Evolutionary conservation across 1,140 invertebrate genomes (phyloP).

Genomic region (Mizuhopecten yessoensis): DNA sequence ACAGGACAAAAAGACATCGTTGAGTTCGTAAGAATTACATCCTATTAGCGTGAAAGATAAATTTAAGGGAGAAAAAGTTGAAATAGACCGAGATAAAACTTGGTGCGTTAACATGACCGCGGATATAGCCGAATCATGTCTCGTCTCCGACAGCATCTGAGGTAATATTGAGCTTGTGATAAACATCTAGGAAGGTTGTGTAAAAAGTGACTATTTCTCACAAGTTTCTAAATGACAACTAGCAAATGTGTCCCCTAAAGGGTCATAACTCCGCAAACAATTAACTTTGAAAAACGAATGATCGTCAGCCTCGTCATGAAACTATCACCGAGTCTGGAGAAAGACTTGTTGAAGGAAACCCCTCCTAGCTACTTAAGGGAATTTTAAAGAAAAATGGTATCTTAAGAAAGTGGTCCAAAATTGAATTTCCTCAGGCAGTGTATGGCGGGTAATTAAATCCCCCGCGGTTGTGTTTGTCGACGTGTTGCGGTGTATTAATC

Average conservation of each 20-base stretch:
- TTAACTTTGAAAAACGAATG: conserved; percentile 27
- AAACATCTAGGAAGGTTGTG: not conserved
- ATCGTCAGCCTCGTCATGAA: conserved; percentile 3
- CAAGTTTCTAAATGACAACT: conserved; percentile 32
- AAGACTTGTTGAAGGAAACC: not conserved
- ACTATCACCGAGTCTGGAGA: not conserved
- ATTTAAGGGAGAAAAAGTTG: conserved; percentile 31
- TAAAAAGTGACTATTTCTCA: not conserved
- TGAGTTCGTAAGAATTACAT: not conserved
- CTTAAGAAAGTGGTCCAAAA: conserved; percentile 18
- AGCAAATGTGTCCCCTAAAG: conserved; percentile 14
- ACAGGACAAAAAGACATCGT: conserved; percentile 55
- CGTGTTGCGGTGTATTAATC: conserved; percentile 51
- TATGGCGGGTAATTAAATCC: not conserved
- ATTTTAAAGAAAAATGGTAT: conserved; percentile 22
- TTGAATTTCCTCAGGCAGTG: conserved; percentile 17
- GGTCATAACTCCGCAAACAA: conserved; percentile 29
- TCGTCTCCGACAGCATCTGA: not conserved
- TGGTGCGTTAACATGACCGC: not conserved
- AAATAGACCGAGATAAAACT: not conserved
- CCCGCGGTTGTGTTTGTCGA: conserved; percentile 11
- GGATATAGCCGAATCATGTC: not conserved
- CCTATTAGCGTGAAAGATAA: not conserved
- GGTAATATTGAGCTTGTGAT: not conserved
- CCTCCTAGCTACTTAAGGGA: conserved; percentile 13